Evolutionary conservation across 2,797 vertebrate species (phyloP).

Genomic region (Enteromius mattozi): DNA sequence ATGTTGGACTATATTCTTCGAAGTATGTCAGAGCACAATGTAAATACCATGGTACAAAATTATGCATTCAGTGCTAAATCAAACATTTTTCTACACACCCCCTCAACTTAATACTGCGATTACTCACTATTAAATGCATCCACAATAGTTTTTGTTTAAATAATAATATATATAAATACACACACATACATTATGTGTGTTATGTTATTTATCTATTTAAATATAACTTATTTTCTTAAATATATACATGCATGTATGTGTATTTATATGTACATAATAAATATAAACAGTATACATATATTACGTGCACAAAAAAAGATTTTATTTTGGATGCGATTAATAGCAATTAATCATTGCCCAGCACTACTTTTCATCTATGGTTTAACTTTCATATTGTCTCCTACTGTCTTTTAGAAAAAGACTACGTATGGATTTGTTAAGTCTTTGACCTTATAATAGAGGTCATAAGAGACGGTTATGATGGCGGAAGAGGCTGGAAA

Average conservation of each 20-base stretch:
- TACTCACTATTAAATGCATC: too few relatives aligned
- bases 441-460: conserved; percentile 37
- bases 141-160: too few relatives aligned
- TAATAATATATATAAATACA: too few relatives aligned
- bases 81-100: neutral
- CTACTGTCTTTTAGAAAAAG: conserved; percentile 43
- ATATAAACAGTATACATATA: neutral
- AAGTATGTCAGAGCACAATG: neutral
- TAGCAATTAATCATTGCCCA: neutral
- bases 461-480: conserved; percentile 73
- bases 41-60: neutral
- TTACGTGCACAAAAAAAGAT: too few relatives aligned
- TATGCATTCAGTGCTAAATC: neutral
- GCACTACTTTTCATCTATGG: neutral
- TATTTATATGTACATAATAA: neutral
- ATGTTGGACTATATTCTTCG: neutral
- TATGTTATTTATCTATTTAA: too few relatives aligned
- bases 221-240: too few relatives aligned
- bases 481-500: conserved; percentile 89
- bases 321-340: too few relatives aligned
- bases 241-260: too few relatives aligned
- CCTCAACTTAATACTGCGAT: neutral
- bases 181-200: neutral
- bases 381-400: neutral
- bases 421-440: conserved; percentile 38